Base-by-base conservation (phyloP, 2,888 invertebrate species). In the Zelleria hepariella region DNA sequence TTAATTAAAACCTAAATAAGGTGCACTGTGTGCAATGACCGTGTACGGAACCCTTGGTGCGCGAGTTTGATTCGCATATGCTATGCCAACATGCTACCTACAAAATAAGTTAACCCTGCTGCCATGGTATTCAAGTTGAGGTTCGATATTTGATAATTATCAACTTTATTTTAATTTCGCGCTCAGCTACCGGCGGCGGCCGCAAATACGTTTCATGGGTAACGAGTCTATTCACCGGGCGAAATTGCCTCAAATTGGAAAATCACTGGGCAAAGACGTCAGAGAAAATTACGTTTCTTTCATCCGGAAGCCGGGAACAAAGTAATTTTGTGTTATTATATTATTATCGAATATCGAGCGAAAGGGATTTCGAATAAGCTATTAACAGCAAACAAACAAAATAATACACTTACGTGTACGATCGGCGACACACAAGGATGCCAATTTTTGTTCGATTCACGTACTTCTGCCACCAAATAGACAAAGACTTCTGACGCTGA, bases 241-340 rank as follows among this genome's bases (percentile, higher is more conserved):
- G 68, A 68, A 67, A 69, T 66, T 68, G 66, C 64, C 65, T 67
- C 65, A 72, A 71, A 71, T 70, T 72, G 68, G 65, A 70, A 68
- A 70, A 70, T 69, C 69, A 66, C 61, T 66, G 68, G 64, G 65
- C 59, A 61, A 54, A 49, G 59, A 64, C 61, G 61, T 64, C 64
- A 65, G 62, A 62, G 68, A 67, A 69, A 72, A 71, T 70, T 71
- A 67, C 62, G 62, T 67, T 70, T 64, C 68, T 65, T 71, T 69
- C 65, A 65, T 60, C 65, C 63, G 60, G 60, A 61, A 63, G 60
- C 61, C 61, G 59, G 53, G 58, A 58, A 59, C 60, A 57, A 62
- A 65, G 64, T 24, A 59, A 56, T 59, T 23, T 54, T 18, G 49
- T 32, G 53, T 51, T 52, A 59, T 59, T 42, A 59, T 3, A 23